phyloP scores from a whole-genome alignment of 1,140 invertebrate species.

The Micrasema longulum region DNA sequence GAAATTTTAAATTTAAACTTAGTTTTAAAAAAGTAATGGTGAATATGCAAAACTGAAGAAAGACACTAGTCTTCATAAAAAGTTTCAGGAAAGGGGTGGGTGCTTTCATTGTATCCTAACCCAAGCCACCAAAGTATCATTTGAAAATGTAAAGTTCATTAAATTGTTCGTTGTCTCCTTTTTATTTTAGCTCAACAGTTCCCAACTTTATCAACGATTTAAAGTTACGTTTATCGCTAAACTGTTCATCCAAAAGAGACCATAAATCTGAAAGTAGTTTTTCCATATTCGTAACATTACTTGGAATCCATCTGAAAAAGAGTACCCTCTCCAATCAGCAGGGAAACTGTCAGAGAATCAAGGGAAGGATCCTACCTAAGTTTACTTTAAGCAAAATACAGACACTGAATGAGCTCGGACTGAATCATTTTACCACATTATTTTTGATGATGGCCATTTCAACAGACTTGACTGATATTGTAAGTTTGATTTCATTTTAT shows the following conservation, averaged over 20 bases:
- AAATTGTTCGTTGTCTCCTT: background rate
- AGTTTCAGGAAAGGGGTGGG: too few relatives aligned
- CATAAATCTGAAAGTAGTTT: conserved; percentile 49
- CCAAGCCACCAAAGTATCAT: too few relatives aligned
- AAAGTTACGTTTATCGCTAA: conserved; percentile 36
- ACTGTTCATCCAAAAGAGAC: conserved; percentile 35
- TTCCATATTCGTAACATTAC: conserved; percentile 40
- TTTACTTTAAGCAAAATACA: conserved; percentile 51
- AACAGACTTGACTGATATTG: conserved; percentile 46
- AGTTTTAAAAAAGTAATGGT: too few relatives aligned
- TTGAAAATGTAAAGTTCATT: too few relatives aligned
- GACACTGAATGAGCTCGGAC: conserved; percentile 49
- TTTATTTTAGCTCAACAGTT: conserved; percentile 46
- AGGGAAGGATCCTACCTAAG: conserved; percentile 51
- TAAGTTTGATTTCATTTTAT: conserved; percentile 43
- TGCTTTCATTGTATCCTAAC: too few relatives aligned
- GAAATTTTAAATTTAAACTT: too few relatives aligned
- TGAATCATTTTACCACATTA: conserved; percentile 47
- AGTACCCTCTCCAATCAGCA: conserved; percentile 37
- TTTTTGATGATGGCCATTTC: conserved; percentile 49
- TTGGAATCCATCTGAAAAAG: conserved; percentile 48
- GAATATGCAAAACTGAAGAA: too few relatives aligned
- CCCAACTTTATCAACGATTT: conserved; percentile 43
- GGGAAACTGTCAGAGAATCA: conserved; percentile 49
- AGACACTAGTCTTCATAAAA: too few relatives aligned